Evolutionary conservation across 2,888 invertebrate species (phyloP).

Genomic region (Sericinus montela): DNA sequence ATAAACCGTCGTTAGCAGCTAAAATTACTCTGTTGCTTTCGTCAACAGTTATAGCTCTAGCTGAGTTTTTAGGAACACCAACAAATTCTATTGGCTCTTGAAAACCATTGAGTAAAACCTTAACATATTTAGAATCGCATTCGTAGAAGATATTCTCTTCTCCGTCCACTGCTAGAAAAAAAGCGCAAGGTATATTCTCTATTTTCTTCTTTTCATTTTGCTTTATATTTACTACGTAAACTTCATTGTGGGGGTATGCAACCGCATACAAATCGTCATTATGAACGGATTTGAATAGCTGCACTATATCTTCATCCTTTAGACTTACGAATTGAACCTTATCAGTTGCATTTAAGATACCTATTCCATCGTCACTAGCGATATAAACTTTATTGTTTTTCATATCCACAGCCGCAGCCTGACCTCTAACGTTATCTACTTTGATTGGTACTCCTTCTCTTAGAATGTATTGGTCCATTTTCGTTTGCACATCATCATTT

Average conservation of each 20-base stretch:
- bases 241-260: constrained; percentile 59
- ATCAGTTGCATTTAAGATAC: constrained; percentile 47
- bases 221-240: constrained; percentile 47
- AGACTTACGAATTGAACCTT: constrained; percentile 50
- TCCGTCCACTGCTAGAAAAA: constrained; percentile 58
- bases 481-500: constrained; percentile 62
- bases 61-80: constrained; percentile 59
- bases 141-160: constrained; percentile 62
- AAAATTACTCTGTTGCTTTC: constrained; percentile 42
- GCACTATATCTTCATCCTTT: constrained; percentile 66
- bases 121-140: constrained; percentile 69
- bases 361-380: constrained; percentile 58
- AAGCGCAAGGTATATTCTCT: constrained; percentile 59
- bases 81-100: constrained; percentile 66
- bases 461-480: constrained; percentile 67
- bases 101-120: constrained; percentile 60
- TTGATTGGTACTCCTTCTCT: constrained; percentile 49
- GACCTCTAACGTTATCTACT: constrained; percentile 59
- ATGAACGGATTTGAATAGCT: constrained; percentile 51
- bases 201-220: constrained; percentile 54
- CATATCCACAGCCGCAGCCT: constrained; percentile 58
- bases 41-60: constrained; percentile 55
- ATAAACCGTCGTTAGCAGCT: constrained; percentile 64
- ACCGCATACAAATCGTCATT: constrained; percentile 55
- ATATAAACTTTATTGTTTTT: constrained; percentile 54